A percentile compares a stretch with the other conserved stretches of the same genome.
Conservation (phyloP, 2,888 invertebrate genomes). For the Ethmia dodecea region DNA sequence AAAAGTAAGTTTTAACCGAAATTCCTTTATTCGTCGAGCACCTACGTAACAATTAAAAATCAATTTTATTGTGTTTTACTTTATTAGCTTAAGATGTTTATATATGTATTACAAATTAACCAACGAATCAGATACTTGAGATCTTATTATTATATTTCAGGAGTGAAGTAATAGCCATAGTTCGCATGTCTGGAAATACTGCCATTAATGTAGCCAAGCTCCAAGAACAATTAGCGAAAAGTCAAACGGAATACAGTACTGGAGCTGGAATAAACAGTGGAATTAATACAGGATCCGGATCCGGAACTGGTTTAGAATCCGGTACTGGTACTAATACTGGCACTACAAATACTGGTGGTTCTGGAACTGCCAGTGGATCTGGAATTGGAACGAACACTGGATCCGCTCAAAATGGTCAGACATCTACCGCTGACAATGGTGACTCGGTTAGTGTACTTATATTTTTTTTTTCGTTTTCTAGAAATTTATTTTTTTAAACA, state of each 20-base stretch:
- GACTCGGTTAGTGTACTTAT: constrained; percentile 46
- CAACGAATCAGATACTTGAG: too few relatives aligned
- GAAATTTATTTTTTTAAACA: neutral
- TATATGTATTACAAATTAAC: too few relatives aligned
- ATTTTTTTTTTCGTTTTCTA: neutral
- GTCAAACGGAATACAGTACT: constrained; percentile 61
- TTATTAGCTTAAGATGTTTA: too few relatives aligned
- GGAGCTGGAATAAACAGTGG: constrained; percentile 32
- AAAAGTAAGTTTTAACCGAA: constrained; percentile 67
- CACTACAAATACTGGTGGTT: constrained; percentile 5
- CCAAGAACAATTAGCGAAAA: constrained; percentile 78
- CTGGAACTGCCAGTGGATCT: constrained; percentile 2
- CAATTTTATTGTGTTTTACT: too few relatives aligned
- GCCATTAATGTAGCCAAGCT: constrained; percentile 85
- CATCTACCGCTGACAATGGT: constrained; percentile 36
- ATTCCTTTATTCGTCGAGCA: too few relatives aligned
- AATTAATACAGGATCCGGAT: constrained; percentile 8
- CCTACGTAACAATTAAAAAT: too few relatives aligned
- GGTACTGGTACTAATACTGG: constrained; percentile 13
- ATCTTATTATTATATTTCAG: constrained; percentile 50
- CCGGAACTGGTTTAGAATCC: constrained; percentile 20
- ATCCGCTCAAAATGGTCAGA: constrained; percentile 30
- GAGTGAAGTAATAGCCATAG: constrained; percentile 85
- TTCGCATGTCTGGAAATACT: constrained; percentile 80
- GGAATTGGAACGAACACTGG: constrained; percentile 3